These are phyloP conservation scores for Brachypteracias leptosomus DNA, from an alignment of 2,113 vertebrate species.

Conservation along the genomic window DNA sequence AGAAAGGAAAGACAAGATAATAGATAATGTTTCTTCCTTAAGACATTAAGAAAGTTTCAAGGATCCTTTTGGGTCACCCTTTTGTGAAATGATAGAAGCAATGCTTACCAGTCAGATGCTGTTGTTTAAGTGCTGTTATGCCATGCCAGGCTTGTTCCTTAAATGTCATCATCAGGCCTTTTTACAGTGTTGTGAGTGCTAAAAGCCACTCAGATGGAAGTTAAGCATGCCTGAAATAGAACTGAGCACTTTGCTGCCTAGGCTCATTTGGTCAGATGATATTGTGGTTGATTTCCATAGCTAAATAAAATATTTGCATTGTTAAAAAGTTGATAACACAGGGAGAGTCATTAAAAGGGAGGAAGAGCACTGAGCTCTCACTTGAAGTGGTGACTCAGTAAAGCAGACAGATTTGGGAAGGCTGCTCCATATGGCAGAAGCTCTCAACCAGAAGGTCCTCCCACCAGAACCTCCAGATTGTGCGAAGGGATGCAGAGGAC, in stretches of 20 bases:
- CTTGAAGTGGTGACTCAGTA: background rate
- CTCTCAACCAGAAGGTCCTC: conserved; percentile 6
- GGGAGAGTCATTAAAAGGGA: background rate
- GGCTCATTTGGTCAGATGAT: background rate
- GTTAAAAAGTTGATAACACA: background rate
- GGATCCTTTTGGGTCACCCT: background rate
- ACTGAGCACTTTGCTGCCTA: background rate
- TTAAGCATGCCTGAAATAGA: background rate
- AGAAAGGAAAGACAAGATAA: background rate
- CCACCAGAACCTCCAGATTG: background rate
- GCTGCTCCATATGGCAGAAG: background rate
- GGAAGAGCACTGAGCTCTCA: background rate
- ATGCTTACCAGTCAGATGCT: background rate
- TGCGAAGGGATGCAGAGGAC: background rate
- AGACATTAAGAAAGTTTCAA: background rate
- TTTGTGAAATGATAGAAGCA: background rate
- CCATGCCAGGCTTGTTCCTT: background rate
- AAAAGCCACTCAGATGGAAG: background rate
- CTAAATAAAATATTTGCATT: background rate
- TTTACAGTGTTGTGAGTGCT: background rate
- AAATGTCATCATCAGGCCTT: background rate
- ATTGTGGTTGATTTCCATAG: background rate
- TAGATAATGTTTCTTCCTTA: background rate
- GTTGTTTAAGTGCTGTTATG: fast-evolving
- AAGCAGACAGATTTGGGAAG: conserved; percentile 1